Base-by-base conservation (phyloP, 2,113 vertebrate species). In the Athene cunicularia region DNA sequence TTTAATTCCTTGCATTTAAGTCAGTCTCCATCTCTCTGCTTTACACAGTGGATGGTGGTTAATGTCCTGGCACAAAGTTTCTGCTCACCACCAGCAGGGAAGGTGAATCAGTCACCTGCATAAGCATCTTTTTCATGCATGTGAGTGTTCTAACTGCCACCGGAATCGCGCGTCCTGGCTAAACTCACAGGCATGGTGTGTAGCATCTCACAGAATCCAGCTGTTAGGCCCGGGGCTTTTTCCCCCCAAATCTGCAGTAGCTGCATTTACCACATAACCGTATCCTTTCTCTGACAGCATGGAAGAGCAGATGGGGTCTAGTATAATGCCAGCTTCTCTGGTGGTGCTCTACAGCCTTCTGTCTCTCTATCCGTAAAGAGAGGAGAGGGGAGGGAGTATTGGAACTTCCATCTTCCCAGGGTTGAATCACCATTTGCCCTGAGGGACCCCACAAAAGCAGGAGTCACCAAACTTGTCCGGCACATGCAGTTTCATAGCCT, bases 91-190 rank as follows among this genome's bases (percentile, higher is more conserved):
- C 35, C 73, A 52, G 2, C 28, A 30, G 39, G 11, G 55, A n/a
- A 10, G 43, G 24, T 9, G 79, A 28, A 24, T 56, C 66, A 14
- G 12, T 49, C 71, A 37, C 75, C 71, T 62, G 21, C 59, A 13
- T 0, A 2, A 73, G 28, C 75, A 33, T 17, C 49, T 1, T 4
- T 60, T 27, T 8, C 0, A 1, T 35, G 64, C 55, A 12, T 11
- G 3, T 1, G 47, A 50, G 80, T 12, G 1, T 30, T 59, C 32
- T 30, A 6, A 2, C 47, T 21, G 94, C 55, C 33, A 1, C 56
- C 45, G 47, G 73, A 37, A 49, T 2, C n/a, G 5, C 2, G 0
- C 0, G 0, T 0, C 4, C 0, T 60, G 60, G 15, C 71, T 52
- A 5, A 5, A 50, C 43, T 24, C 5, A 14, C 26, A 8, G 27